Percentiles rank a stretch among this genome's conserved stretches.
phyloP scores from a whole-genome alignment of 2,888 invertebrate species.

The Sussaba pulchella region DNA sequence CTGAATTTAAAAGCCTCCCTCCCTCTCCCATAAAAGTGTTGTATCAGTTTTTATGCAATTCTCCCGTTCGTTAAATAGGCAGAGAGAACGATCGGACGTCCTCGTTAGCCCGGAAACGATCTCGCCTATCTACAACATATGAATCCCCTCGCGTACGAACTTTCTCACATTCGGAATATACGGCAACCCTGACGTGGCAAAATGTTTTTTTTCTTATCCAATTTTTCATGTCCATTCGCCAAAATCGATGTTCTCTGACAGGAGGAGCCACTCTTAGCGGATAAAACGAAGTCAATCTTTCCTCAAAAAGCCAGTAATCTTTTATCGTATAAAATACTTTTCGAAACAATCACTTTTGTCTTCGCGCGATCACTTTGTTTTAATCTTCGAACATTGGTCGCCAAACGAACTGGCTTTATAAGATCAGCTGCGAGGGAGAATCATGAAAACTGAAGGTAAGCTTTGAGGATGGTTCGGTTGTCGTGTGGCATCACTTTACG shows the following conservation, averaged over 20 bases:
- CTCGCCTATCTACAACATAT: constrained; percentile 2
- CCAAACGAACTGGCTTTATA: too few relatives aligned
- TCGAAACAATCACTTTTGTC: too few relatives aligned
- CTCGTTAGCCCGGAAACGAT: constrained; percentile 36
- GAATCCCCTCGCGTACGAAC: not conserved
- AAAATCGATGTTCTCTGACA: not conserved
- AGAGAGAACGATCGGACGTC: constrained; percentile 22
- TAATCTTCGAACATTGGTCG: too few relatives aligned
- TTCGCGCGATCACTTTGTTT: too few relatives aligned
- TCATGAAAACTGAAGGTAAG: constrained; percentile 7
- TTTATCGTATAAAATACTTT: not conserved
- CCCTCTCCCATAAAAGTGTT: constrained; percentile 15
- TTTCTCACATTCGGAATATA: constrained; percentile 5
- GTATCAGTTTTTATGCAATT: constrained; percentile 45
- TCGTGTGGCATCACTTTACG: too few relatives aligned
- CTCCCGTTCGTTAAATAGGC: constrained; percentile 32
- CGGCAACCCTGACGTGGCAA: constrained; percentile 2
- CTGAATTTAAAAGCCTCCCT: not conserved
- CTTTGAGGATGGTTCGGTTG: not conserved
- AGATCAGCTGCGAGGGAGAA: not conserved
- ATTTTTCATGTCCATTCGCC: not conserved
- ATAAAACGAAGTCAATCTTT: not conserved
- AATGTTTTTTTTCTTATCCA: not conserved
- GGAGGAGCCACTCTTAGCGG: too few relatives aligned
- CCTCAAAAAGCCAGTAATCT: not conserved